Evolutionary conservation across 2,113 vertebrate species (phyloP).

Genomic region (Oncorhynchus kisutch): DNA sequence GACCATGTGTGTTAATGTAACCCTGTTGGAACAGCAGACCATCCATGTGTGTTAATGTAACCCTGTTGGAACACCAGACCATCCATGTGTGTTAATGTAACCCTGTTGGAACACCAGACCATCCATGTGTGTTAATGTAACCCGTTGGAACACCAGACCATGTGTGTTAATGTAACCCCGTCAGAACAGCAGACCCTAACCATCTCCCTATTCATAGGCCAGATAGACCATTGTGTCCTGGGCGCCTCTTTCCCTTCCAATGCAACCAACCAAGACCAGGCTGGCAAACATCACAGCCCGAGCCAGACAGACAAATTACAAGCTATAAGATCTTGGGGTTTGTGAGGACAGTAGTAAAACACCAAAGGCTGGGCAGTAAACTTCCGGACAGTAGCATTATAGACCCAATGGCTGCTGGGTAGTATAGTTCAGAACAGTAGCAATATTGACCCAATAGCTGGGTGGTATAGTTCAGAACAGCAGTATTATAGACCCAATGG

Average conservation of each 20-base stretch:
- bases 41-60: no score
- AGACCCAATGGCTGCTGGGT: no score
- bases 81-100: no score
- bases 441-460: no score
- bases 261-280: not conserved
- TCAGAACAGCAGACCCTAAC: not conserved
- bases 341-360: not conserved
- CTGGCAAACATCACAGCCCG: not conserved
- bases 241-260: not conserved
- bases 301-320: conserved; percentile 18
- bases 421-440: no score
- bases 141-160: not conserved
- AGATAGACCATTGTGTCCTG: not conserved
- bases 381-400: no score
- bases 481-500: no score
- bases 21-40: not conserved
- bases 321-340: not conserved
- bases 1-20: no score
- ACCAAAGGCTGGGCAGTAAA: not conserved
- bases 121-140: no score
- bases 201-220: not conserved
- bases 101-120: no score
- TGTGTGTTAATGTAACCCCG: not conserved
- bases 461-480: no score
- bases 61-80: not conserved